Base-by-base conservation (phyloP, 2,113 vertebrate species). In the Arenaria interpres region DNA sequence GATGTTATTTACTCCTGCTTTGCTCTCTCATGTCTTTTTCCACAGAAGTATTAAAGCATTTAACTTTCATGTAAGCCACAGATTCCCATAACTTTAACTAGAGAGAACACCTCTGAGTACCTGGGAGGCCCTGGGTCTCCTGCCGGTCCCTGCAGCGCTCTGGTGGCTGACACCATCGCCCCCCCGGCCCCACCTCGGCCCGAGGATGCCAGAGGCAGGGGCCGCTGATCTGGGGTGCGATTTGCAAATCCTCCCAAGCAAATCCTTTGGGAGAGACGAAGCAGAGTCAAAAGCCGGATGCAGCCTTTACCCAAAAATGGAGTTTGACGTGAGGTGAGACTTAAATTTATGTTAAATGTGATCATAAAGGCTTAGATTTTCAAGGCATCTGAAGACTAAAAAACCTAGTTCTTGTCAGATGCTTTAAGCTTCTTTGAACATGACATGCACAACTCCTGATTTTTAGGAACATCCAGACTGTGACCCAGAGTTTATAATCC, bases 171-270 rank as follows among this genome's bases (percentile, higher is more conserved):
- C 12, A 46, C 60, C 41, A 2, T 10, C 3, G 4, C 50, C 25
- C 54, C 59, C 48, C 51, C 51, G 7, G 45, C 2, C 0, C 1
- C 9, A 6, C 23, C 37, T 17, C 8, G 21, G 53, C 46, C 46
- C 4, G 10, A 17, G 69, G 19, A 3, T 5, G 20, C 45, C 33
- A 7, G 53, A 48, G 20, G 25, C 51, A 5, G 0, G 1, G 48
- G 25, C 30, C 32, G 33, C 59, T n/a, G 30, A 7, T 43, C 59
- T 30, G 6, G 23, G 54, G 8, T 0, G 8, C 2, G 8, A 10
- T 51, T 23, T 56, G 46, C 51, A 56, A 72, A 51, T 32, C 67
- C 48, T 60, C 72, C 59, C 39, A 4, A 62, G 59, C 23, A 23
- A 41, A 9, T 15, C 3, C 41, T 39, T 50, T 3, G 12, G 20